Evolutionary conservation across 2,888 invertebrate genomes (phyloP).

Genomic region (Amphipoea oculea): DNA sequence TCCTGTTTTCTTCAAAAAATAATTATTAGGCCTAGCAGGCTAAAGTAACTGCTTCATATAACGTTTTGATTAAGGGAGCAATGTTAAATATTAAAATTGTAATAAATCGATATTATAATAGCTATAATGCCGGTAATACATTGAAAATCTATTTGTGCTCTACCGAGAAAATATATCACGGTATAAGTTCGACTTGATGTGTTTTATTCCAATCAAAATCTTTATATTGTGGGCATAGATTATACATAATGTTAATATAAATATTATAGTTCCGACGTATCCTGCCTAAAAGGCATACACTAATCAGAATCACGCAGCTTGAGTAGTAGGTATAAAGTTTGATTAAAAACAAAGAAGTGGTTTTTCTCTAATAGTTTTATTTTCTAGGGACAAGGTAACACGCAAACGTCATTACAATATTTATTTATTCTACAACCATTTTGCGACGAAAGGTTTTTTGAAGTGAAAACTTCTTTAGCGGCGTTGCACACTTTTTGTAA

Average conservation of each 20-base stretch:
- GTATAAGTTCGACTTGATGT: not conserved
- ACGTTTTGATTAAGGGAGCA: conserved; percentile 7
- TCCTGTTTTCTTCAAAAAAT: conserved; percentile 7
- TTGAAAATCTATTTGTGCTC: not conserved
- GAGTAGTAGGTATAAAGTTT: not conserved
- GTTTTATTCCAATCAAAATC: not conserved
- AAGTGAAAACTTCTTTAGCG: too few species aligned
- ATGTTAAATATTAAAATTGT: not conserved
- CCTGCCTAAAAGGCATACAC: not conserved
- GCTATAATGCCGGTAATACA: not conserved
- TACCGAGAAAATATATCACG: not conserved
- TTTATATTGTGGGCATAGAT: not conserved
- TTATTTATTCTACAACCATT: conserved; percentile 5
- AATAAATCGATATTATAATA: not conserved
- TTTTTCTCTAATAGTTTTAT: not conserved
- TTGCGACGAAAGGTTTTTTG: not conserved
- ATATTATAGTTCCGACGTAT: not conserved
- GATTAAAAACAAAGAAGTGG: conserved; percentile 5
- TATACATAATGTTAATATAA: not conserved
- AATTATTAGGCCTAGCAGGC: not conserved
- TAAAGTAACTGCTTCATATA: not conserved
- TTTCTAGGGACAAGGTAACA: conserved; percentile 8
- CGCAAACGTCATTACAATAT: not conserved
- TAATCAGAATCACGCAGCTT: not conserved
- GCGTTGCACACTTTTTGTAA: too few species aligned